Conservation (phyloP, 2,888 invertebrate species). For the Lithophane ornitopus region DNA sequence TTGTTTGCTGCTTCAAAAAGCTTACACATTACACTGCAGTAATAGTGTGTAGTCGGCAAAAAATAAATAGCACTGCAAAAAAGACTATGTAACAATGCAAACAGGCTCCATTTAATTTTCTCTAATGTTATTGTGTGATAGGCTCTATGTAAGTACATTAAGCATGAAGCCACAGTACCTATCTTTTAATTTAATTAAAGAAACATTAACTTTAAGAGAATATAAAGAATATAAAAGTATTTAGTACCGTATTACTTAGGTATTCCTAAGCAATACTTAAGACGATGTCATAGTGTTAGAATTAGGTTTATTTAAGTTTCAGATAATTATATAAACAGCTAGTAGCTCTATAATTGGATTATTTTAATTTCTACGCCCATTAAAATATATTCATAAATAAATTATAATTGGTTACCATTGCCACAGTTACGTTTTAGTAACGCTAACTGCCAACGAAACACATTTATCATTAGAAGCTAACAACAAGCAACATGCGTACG, state of each 20-base stretch:
- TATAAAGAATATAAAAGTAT: not conserved
- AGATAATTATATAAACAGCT: not conserved
- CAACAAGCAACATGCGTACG: slow-evolving; percentile 65
- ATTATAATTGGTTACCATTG: slow-evolving; percentile 57
- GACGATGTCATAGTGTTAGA: not conserved
- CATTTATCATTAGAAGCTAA: slow-evolving; percentile 66
- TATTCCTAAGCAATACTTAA: not conserved
- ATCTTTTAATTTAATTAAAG: slow-evolving; percentile 17
- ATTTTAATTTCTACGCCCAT: slow-evolving; percentile 28
- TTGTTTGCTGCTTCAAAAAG: not conserved
- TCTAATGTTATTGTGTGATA: slow-evolving; percentile 7
- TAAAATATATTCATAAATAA: slow-evolving; percentile 48
- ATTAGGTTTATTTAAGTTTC: slow-evolving; percentile 9
- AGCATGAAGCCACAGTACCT: slow-evolving; percentile 6
- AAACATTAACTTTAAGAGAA: not conserved
- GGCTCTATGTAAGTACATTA: slow-evolving; percentile 2
- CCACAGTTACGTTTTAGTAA: slow-evolving; percentile 53
- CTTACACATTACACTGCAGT: not conserved
- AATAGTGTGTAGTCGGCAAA: not conserved
- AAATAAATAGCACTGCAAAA: not conserved
- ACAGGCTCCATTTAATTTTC: not conserved
- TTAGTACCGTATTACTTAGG: not conserved
- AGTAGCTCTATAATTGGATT: not conserved
- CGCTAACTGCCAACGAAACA: slow-evolving; percentile 56
- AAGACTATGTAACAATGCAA: not conserved